These are phyloP conservation scores for Copidosoma floridanum DNA, from an alignment of 1,140 invertebrate genomes.

Conservation along the genomic window DNA sequence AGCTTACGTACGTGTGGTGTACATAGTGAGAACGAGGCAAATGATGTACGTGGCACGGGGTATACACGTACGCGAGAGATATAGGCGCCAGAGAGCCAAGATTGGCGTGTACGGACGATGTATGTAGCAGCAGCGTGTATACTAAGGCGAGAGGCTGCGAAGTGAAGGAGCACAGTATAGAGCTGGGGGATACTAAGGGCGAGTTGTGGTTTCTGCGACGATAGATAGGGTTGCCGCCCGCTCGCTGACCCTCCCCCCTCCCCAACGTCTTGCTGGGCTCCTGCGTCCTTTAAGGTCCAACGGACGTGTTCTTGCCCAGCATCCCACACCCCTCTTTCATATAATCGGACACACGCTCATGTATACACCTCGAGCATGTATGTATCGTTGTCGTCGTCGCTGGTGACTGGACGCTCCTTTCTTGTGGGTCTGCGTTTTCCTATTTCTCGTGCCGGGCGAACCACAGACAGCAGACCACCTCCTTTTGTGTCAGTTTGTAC, in stretches of 20 bases:
- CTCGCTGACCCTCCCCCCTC: too few species aligned
- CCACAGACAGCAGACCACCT: too few species aligned
- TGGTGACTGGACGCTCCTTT: not conserved
- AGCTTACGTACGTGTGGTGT: constrained; percentile 31
- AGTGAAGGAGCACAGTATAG: constrained; percentile 27
- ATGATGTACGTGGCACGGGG: constrained; percentile 40
- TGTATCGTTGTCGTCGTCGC: too few species aligned
- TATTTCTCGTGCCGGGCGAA: not conserved
- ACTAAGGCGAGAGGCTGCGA: constrained; percentile 34
- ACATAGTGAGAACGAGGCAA: constrained; percentile 38
- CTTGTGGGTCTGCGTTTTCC: not conserved
- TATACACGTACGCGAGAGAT: too few species aligned
- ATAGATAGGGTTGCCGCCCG: constrained; percentile 50
- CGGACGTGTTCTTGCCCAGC: constrained; percentile 20
- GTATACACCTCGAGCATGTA: too few species aligned
- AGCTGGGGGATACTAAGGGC: constrained; percentile 40
- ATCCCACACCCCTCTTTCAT: not conserved
- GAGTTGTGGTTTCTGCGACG: constrained; percentile 55
- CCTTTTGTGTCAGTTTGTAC: too few species aligned
- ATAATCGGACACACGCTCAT: not conserved
- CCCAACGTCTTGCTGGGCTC: constrained; percentile 36
- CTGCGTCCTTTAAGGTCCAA: constrained; percentile 47
- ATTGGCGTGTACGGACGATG: constrained; percentile 22
- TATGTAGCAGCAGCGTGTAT: constrained; percentile 21
- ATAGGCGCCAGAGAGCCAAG: too few species aligned